phyloP scores from a whole-genome alignment of 2,113 vertebrate species.

The Tonatia bakeri region DNA sequence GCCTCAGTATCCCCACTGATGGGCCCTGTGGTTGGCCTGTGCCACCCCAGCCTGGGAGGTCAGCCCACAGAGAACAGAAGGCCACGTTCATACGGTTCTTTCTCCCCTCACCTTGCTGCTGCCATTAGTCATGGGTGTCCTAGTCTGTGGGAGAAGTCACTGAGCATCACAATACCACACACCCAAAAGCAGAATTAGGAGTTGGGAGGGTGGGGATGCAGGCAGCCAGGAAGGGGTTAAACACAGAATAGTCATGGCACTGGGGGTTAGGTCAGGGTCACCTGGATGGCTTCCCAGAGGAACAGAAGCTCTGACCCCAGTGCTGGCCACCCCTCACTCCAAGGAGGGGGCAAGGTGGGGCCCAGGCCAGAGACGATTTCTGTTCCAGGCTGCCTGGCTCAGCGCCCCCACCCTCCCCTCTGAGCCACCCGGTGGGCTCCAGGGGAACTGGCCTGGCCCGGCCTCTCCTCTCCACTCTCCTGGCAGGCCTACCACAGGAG shows the following conservation, averaged over 20 bases:
- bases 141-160: too few species aligned
- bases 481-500: neutral
- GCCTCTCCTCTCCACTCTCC: neutral
- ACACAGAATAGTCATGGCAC: neutral
- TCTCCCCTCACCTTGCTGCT: neutral
- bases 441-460: neutral
- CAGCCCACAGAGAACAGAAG: neutral
- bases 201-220: rapidly evolving
- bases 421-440: neutral
- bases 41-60: neutral
- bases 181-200: neutral
- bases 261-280: neutral
- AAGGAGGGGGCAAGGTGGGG: neutral
- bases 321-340: rapidly evolving
- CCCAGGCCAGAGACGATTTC: neutral
- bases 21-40: neutral
- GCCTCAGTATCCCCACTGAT: neutral
- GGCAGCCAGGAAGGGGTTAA: neutral
- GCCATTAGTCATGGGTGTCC: rapidly evolving
- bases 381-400: neutral
- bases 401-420: neutral
- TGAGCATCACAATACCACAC: neutral
- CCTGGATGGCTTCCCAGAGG: neutral
- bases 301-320: neutral
- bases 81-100: rapidly evolving